A percentile compares a stretch with the other conserved stretches of the same genome.
These are phyloP conservation scores for Thermophis baileyi DNA, from an alignment of 2,113 vertebrate genomes.

Conservation along the genomic window DNA sequence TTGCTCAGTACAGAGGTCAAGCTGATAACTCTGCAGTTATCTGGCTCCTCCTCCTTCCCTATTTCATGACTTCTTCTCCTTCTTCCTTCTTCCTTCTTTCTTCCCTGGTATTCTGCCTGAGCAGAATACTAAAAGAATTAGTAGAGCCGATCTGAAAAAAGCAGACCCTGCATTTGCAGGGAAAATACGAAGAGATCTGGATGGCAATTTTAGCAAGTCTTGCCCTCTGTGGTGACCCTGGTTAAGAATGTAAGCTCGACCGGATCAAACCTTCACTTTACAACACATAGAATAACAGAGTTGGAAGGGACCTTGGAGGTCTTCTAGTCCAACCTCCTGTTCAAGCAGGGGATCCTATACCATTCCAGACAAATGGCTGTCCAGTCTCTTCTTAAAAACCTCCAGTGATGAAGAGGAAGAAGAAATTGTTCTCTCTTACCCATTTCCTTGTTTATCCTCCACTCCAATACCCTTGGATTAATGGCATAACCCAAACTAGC, in stretches of 20 bases:
- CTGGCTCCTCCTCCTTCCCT: not conserved
- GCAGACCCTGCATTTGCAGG: not conserved
- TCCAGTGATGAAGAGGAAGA: not conserved
- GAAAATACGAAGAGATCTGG: not conserved
- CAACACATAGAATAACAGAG: not conserved
- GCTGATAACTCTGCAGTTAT: not conserved
- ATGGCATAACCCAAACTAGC: not conserved
- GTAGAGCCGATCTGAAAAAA: not conserved
- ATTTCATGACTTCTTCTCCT: not conserved
- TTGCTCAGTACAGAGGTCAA: not conserved
- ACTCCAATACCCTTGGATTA: not conserved
- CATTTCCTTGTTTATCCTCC: not conserved
- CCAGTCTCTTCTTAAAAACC: not conserved
- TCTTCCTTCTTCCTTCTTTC: not conserved
- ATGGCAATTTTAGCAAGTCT: not conserved
- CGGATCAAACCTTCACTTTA: not conserved
- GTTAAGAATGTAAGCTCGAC: not conserved
- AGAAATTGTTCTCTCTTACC: not conserved
- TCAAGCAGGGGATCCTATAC: not conserved
- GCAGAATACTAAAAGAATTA: not conserved
- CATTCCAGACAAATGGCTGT: not conserved
- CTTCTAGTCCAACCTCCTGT: not conserved
- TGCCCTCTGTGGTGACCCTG: not conserved
- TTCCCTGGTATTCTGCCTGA: not conserved
- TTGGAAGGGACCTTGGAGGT: not conserved